Evolutionary conservation across 2,888 invertebrate genomes (phyloP).

Genomic region (Heliconius erato): DNA sequence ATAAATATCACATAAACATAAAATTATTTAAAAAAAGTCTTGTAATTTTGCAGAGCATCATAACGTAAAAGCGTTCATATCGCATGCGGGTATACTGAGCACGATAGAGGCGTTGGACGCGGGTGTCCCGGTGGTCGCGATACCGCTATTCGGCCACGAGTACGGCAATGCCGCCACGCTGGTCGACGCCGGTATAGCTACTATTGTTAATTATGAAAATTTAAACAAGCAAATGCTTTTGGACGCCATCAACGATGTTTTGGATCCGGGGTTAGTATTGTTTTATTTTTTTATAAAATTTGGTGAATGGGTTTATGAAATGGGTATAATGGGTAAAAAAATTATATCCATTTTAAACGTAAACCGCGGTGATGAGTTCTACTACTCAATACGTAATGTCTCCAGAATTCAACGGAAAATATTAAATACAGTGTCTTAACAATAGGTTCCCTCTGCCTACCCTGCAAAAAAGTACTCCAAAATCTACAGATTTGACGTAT

Average conservation of each 20-base stretch:
- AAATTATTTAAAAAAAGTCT: background rate
- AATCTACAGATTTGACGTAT: background rate
- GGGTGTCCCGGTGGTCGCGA: conserved; percentile 88
- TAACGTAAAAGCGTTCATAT: conserved; percentile 88
- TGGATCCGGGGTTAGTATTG: conserved; percentile 84
- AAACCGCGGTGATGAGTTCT: too few relatives aligned
- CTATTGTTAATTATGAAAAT: conserved; percentile 84
- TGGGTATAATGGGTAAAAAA: background rate
- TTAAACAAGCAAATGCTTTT: conserved; percentile 85
- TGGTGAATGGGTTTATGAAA: background rate
- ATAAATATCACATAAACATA: background rate
- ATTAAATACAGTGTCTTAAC: too few relatives aligned
- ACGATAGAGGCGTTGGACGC: conserved; percentile 89
- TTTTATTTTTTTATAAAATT: background rate
- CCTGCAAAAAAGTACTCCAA: background rate
- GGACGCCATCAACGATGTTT: conserved; percentile 84
- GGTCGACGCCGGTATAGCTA: conserved; percentile 86
- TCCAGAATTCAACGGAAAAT: too few relatives aligned
- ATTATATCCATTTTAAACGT: too few relatives aligned
- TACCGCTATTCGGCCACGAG: conserved; percentile 90
- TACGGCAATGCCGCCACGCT: conserved; percentile 87
- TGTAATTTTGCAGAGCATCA: conserved; percentile 85
- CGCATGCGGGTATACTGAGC: conserved; percentile 89
- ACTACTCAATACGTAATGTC: too few relatives aligned
- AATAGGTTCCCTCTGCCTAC: too few relatives aligned